phyloP scores from a whole-genome alignment of 92 coral and sea anemone species.

The Montipora capitata region DNA sequence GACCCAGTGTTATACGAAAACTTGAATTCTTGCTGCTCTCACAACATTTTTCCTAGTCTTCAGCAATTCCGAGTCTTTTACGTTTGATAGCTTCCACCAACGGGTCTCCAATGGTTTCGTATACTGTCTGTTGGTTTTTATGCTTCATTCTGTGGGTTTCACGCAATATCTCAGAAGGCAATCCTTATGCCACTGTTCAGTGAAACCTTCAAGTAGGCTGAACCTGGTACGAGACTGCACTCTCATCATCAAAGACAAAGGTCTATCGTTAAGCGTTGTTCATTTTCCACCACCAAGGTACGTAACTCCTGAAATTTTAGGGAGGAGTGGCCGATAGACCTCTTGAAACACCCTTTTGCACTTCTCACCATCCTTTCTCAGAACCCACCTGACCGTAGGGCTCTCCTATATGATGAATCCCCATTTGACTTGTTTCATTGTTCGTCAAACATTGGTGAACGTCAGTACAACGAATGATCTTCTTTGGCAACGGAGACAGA shows the following conservation, averaged over 20 bases:
- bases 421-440: not conserved
- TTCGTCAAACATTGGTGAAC: not conserved
- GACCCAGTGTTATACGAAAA: not conserved
- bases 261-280: slow-evolving; percentile 1
- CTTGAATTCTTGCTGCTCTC: slow-evolving; percentile 38
- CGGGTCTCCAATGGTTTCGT: too few relatives aligned
- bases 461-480: not conserved
- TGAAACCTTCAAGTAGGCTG: not conserved
- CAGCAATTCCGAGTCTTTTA: too few relatives aligned
- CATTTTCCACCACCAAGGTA: not conserved
- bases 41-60: not conserved
- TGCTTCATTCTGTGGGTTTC: slow-evolving; percentile 1
- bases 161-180: slow-evolving; percentile 7
- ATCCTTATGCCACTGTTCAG: slow-evolving; percentile 1
- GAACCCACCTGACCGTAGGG: slow-evolving; percentile 24
- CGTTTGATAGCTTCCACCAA: too few relatives aligned
- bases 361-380: not conserved
- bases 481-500: not conserved
- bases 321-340: not conserved
- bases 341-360: not conserved
- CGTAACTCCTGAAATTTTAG: not conserved
- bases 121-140: not conserved
- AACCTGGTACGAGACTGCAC: not conserved
- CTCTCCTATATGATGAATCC: not conserved
- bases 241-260: not conserved